Base-by-base conservation (phyloP, 2,797 vertebrate genomes). In the Enteromius argenteus region DNA sequence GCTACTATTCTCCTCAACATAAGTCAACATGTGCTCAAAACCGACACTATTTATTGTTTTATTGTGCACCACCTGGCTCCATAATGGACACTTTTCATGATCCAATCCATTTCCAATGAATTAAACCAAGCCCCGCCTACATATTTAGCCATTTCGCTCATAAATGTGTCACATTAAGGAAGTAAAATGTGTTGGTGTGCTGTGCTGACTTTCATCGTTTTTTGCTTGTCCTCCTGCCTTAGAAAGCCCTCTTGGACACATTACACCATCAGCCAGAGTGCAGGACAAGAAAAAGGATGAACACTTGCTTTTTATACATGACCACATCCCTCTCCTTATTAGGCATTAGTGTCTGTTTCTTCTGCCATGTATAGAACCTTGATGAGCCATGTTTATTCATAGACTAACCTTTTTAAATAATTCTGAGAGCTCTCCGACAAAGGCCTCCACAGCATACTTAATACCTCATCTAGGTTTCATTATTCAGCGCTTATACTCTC, bases 321-420 rank as follows among this genome's bases (percentile, higher is more conserved):
- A 95, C 96, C 94, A 91, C 93, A 96, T 96, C 94, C 95, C 92
- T 94, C 93, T 37, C 95, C 97, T 97, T 96, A 98, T 98, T 98
- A 98, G 97, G 97, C 96, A 97, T 97, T 97, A 96, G 95, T 92
- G 95, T 97, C 95, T 95, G 95, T 93, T 93, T 96, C 94, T 95
- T 96, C 95, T 95, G 93, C 93, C 90, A 92, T 94, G 93, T 96
- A 96, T 97, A 95, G 95, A 95, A 96, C 96, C 96, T 97, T 97
- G 97, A 98, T 98, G 96, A 96, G 96, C 92, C 93, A 98, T 98
- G 96, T 98, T 98, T 99, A 99, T 99, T 99, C 97, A 99, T 99
- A 96, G 96, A 94, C 95, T 97, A 98, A 98, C 97, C 97, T 98
- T 98, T 98, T 97, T 96, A 97, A 98, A 98, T 98, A 97, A 97